Evolutionary conservation across 2,113 vertebrate genomes (phyloP).

Genomic region (Spizaetus ornatus): DNA sequence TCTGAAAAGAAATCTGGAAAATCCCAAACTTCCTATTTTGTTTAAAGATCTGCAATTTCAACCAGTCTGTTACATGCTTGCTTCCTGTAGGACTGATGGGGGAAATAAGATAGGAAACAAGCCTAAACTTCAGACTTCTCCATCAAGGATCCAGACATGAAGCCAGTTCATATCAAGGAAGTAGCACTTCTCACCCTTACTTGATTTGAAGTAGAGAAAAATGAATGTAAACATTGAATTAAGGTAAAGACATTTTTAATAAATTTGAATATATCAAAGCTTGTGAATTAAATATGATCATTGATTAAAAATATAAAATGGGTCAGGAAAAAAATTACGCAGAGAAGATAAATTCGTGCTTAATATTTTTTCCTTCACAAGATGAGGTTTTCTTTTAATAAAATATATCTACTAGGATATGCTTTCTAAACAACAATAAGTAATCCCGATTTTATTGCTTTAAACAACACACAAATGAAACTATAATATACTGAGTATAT

Average conservation of each 20-base stretch:
- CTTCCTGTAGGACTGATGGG: neutral
- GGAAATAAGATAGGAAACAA: neutral
- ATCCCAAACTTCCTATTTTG: neutral
- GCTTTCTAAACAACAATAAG: neutral
- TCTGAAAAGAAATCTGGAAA: neutral
- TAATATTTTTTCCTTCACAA: neutral
- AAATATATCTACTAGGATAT: neutral
- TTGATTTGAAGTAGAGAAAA: neutral
- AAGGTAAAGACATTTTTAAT: constrained; percentile 16
- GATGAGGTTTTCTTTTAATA: neutral
- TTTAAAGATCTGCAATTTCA: neutral
- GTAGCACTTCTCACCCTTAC: neutral
- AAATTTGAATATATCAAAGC: neutral
- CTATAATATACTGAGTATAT: neutral
- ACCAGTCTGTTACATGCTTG: neutral
- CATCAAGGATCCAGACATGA: neutral
- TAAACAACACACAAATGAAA: neutral
- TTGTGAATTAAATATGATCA: constrained; percentile 45
- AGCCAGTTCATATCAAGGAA: neutral
- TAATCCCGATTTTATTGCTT: neutral
- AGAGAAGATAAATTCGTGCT: neutral
- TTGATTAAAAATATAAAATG: constrained; percentile 28
- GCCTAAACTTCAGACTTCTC: neutral
- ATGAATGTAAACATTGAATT: constrained; percentile 29
- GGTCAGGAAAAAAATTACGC: constrained; percentile 17